A percentile compares a stretch with the other conserved stretches of the same genome.
Conservation (phyloP, 2,797 vertebrate species). For the Lerista edwardsae region DNA sequence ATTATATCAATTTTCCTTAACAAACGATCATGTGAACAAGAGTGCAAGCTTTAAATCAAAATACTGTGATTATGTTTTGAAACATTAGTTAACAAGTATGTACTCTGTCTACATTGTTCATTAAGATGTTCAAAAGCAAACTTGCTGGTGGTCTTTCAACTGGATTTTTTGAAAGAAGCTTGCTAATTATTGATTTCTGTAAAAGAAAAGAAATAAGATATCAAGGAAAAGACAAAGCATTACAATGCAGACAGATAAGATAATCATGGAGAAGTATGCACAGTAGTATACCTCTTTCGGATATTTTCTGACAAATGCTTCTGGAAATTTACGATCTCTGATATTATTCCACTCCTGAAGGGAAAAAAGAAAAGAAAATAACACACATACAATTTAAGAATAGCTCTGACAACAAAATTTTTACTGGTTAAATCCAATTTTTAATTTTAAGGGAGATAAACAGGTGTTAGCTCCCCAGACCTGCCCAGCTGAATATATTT, state of each 20-base stretch:
- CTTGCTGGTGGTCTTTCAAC: slow-evolving; percentile 36
- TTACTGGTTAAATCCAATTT: not conserved
- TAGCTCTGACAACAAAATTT: not conserved
- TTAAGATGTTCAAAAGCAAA: slow-evolving; percentile 33
- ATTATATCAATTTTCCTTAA: too few relatives aligned
- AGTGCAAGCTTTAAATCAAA: too few relatives aligned
- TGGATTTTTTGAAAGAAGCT: slow-evolving; percentile 58
- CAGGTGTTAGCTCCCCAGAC: not conserved
- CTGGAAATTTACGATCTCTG: not conserved
- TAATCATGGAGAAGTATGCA: slow-evolving; percentile 9
- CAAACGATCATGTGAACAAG: too few relatives aligned
- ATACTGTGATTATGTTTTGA: not conserved
- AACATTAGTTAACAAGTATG: slow-evolving; percentile 35
- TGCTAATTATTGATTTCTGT: slow-evolving; percentile 63
- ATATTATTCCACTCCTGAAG: slow-evolving; percentile 51
- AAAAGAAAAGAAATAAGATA: slow-evolving; percentile 53
- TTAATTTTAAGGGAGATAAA: not conserved
- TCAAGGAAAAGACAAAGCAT: slow-evolving; percentile 23
- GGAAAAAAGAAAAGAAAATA: not conserved
- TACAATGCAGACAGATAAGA: slow-evolving; percentile 22
- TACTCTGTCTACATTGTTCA: fast-evolving
- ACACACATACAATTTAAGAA: not conserved
- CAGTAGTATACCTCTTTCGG: slow-evolving; percentile 60
- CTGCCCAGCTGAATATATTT: not conserved
- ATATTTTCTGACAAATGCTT: not conserved